These are phyloP conservation scores for Clamator glandarius DNA, from an alignment of 2,797 vertebrate species.

Conservation along the genomic window DNA sequence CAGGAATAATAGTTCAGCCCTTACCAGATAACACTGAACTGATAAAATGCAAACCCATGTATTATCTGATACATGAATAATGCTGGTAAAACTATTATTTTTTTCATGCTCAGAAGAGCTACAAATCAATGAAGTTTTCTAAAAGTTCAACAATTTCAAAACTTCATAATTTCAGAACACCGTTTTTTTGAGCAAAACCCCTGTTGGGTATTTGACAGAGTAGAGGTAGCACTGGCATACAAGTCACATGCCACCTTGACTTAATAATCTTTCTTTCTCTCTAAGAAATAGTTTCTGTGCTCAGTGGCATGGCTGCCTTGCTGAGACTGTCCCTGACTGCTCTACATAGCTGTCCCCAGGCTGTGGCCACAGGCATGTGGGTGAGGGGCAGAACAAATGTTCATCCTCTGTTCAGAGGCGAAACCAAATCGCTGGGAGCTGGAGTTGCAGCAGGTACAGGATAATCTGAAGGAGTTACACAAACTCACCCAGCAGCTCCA, in stretches of 20 bases:
- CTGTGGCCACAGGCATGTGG: accelerated
- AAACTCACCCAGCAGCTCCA: not conserved
- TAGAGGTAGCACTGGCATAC: not conserved
- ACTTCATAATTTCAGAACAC: not conserved
- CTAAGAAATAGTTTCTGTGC: not conserved
- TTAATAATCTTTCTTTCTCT: not conserved
- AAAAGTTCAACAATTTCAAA: not conserved
- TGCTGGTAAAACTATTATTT: constrained; percentile 9
- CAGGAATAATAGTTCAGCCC: constrained; percentile 31
- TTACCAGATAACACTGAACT: constrained; percentile 33
- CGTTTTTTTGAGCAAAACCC: not conserved
- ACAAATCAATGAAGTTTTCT: constrained; percentile 21
- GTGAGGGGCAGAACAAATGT: not conserved
- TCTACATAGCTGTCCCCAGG: not conserved
- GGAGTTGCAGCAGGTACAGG: not conserved
- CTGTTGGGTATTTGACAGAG: not conserved
- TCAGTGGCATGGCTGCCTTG: not conserved
- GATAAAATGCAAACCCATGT: constrained; percentile 53
- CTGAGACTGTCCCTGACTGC: not conserved
- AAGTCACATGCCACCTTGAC: not conserved
- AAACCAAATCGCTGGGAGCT: not conserved
- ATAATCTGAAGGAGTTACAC: not conserved
- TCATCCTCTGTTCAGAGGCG: not conserved
- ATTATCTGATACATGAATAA: constrained; percentile 14
- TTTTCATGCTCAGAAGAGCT: not conserved